Base-by-base conservation (phyloP, 2,888 invertebrate genomes). In the Drosophila prolongata region DNA sequence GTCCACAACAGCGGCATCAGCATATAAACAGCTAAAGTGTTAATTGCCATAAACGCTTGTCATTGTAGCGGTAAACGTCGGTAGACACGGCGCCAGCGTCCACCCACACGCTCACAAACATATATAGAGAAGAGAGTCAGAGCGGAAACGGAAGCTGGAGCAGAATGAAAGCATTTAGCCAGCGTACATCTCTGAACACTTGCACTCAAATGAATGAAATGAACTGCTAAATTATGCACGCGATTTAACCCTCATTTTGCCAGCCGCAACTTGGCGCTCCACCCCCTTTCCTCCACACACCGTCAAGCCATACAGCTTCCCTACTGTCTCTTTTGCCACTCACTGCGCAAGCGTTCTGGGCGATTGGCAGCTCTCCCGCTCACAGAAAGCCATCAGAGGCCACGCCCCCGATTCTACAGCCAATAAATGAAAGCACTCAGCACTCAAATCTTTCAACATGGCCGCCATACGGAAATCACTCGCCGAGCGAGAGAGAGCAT, bases 41-140 rank as follows among this genome's bases (percentile, higher is more conserved):
- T 92, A 92, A 92, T 92, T 92, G 92, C 91, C 90, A 91, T 92
- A 92, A 92, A 92, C 92, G 91, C 91, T 91, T 91, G 92, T 91
- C 92, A 91, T 92, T 92, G 91, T 92, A 90, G 90, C 90, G 87
- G 90, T 91, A 92, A 91, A 91, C 90, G 92, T 90, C 40, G 89
- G 89, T 90, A 89, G 90, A 87, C 87, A 90, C 89, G 91, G 90
- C 81, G 85, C 87, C 81, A 80, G 81, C 76, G 80, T 78, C 69
- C 78, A 52, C 62, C 75, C 80, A 74, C 72, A 73, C 75, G 71
- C 38, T 55, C 55, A 60, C 57, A 53, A 55, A 54, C 43, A 54
- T 13, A 43, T 37, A 19, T 30, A 34, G 19, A 24, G 52, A 16
- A 68, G 24, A 66, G 66, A 57, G 55, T 49, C 50, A 62, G 72